Conservation (phyloP, 2,888 invertebrate genomes). For the Liodrosophila aerea region DNA sequence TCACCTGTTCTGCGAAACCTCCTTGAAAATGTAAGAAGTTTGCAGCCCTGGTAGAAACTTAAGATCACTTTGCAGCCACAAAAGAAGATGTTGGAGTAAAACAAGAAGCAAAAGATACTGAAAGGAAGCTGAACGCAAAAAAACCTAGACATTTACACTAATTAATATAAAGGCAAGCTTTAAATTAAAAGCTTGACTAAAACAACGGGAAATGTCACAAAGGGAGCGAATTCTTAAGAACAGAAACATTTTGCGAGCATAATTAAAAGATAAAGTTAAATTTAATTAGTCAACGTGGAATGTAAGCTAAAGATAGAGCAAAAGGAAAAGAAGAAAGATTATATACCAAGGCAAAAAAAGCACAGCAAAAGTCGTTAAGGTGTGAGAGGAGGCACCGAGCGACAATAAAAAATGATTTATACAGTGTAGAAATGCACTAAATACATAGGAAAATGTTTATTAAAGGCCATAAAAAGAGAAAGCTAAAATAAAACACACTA, state of each 20-base stretch:
- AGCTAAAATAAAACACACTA: too few relatives aligned
- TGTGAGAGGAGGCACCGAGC: too few relatives aligned
- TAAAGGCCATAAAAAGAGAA: too few relatives aligned
- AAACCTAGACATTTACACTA: neutral
- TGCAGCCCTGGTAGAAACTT: neutral
- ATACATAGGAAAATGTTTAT: too few relatives aligned
- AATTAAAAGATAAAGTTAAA: conserved; percentile 3
- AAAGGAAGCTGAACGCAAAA: neutral
- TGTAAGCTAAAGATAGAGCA: conserved; percentile 1
- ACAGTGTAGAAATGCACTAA: too few relatives aligned
- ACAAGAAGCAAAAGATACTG: neutral
- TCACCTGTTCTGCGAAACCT: too few relatives aligned
- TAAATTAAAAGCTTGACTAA: neutral
- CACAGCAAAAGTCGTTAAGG: too few relatives aligned
- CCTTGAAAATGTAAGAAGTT: too few relatives aligned
- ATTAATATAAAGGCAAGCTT: neutral
- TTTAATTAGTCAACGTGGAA: conserved; percentile 10
- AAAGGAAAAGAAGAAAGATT: too few relatives aligned
- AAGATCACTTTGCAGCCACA: neutral
- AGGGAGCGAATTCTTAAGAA: conserved; percentile 3
- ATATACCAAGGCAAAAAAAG: too few relatives aligned
- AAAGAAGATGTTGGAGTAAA: too few relatives aligned
- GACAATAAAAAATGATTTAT: too few relatives aligned
- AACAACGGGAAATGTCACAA: neutral
- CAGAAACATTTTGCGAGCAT: neutral